A percentile compares a stretch with the other conserved stretches of the same genome.
phyloP scores from a whole-genome alignment of 1,140 invertebrate genomes.

The Argopecten irradians region DNA sequence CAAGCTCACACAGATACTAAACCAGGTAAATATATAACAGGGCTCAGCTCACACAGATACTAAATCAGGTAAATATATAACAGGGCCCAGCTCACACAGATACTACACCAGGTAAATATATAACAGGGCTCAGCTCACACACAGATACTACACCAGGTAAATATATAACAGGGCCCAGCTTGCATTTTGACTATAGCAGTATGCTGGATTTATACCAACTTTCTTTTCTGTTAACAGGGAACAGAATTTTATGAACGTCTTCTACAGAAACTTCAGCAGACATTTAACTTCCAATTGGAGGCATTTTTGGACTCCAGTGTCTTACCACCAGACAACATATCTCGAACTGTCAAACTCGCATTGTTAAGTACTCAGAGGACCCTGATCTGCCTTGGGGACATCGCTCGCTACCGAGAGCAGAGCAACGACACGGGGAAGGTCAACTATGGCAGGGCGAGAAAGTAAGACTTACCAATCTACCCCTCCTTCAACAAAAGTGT shows the following conservation, averaged over 20 bases:
- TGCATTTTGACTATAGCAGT: no score
- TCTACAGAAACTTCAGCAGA: slow-evolving; percentile 84
- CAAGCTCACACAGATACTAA: background rate
- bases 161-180: slow-evolving; percentile 38
- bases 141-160: slow-evolving; percentile 88
- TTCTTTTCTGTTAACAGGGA: slow-evolving; percentile 78
- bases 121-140: slow-evolving; percentile 84
- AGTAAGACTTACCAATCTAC: slow-evolving; percentile 64
- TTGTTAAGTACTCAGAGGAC: slow-evolving; percentile 91
- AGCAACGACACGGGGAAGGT: slow-evolving; percentile 83
- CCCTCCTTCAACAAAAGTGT: no score
- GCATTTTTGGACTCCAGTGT: slow-evolving; percentile 79
- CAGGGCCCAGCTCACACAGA: background rate
- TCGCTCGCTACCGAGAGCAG: slow-evolving; percentile 92
- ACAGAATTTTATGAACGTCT: slow-evolving; percentile 87
- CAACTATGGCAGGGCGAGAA: slow-evolving; percentile 90
- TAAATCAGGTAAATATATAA: slow-evolving; percentile 84
- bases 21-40: no score
- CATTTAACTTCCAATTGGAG: slow-evolving; percentile 86
- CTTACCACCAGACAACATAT: slow-evolving; percentile 80
- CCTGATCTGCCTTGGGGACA: slow-evolving; percentile 92
- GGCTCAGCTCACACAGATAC: slow-evolving; percentile 83
- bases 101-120: no score
- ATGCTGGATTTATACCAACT: no score
- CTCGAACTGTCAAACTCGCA: slow-evolving; percentile 85